Base-by-base conservation (phyloP, 2,113 vertebrate genomes). In the Lepus americanus region DNA sequence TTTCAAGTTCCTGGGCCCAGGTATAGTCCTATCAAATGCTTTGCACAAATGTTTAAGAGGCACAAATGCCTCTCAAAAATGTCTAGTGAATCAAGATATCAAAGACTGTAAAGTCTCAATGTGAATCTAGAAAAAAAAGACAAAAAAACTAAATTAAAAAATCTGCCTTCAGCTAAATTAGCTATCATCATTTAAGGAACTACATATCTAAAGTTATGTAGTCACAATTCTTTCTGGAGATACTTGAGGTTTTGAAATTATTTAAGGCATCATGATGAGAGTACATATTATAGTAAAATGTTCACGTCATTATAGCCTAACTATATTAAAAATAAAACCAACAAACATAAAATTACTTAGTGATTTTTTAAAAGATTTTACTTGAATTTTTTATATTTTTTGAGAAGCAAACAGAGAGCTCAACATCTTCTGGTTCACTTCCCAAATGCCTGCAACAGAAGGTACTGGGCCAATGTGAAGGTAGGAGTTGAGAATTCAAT, bases 321-420 rank as follows among this genome's bases (percentile, higher is more conserved):
- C 12, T 89, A 63, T 51, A 82, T 55, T 66, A 90, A 78, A 87
- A 92, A 76, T 51, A 90, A 95, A 86, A 70, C 7, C 64, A 94
- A 31, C 33, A 70, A 49, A 36, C 19, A 33, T 31, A 87, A 84
- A 73, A 39, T 20, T 29, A 31, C 44, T 70, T 23, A 66, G 44
- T 33, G 89, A 85, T 76, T 90, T 95, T 55, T 59, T 44, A 44
- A 59, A 14, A 59, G 14, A 10, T 59, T 59, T 19, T 59, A 59
- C 55, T 19, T 59, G 4, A 17, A 59, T 19, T 59, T 59, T 59
- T 59, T 59, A 59, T 59, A 11, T 59, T 59, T 17, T 59, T 11
- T 59, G 55, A 59, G 55, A 59, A 19, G 55, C 55, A 59, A 19
- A 59, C 55, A 44, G 44, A 44, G 44, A 59, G 55, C 55, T 59